Percentiles rank a stretch among this genome's conserved stretches.
These are phyloP conservation scores for Plagodis pulveraria DNA, from an alignment of 2,888 invertebrate genomes.

Conservation along the genomic window DNA sequence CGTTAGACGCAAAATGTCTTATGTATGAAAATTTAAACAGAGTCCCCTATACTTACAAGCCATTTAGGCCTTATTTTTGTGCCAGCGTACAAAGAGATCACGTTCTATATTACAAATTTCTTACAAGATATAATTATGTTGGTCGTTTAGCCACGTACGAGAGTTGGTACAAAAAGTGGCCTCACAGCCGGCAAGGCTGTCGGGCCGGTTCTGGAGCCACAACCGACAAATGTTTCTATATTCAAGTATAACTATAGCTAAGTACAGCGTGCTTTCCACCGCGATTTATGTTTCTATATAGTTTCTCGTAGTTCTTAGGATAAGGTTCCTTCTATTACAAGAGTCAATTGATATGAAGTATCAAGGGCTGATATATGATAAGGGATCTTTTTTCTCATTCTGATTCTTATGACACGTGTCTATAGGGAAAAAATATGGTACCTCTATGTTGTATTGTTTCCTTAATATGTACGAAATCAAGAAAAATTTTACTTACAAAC, in stretches of 20 bases:
- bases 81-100: slow-evolving; percentile 30
- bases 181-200: slow-evolving; percentile 64
- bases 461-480: no score
- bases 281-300: no score
- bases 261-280: slow-evolving; percentile 7
- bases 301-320: no score
- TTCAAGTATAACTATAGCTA: slow-evolving; percentile 17
- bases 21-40: slow-evolving; percentile 2
- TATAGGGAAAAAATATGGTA: no score
- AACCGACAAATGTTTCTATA: slow-evolving; percentile 44
- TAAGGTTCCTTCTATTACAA: no score
- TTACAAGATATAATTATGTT: slow-evolving; percentile 39
- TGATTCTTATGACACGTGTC: no score
- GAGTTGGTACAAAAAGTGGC: slow-evolving; percentile 61
- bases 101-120: slow-evolving; percentile 35
- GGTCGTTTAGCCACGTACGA: slow-evolving; percentile 44
- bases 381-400: no score
- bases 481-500: no score
- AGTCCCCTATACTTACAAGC: slow-evolving; percentile 16
- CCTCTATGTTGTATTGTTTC: no score
- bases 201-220: slow-evolving; percentile 55
- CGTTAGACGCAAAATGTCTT: no score
- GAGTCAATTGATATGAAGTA: no score
- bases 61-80: slow-evolving; percentile 16
- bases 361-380: no score